phyloP scores from a whole-genome alignment of 2,113 vertebrate genomes.

The Siniperca chuatsi region DNA sequence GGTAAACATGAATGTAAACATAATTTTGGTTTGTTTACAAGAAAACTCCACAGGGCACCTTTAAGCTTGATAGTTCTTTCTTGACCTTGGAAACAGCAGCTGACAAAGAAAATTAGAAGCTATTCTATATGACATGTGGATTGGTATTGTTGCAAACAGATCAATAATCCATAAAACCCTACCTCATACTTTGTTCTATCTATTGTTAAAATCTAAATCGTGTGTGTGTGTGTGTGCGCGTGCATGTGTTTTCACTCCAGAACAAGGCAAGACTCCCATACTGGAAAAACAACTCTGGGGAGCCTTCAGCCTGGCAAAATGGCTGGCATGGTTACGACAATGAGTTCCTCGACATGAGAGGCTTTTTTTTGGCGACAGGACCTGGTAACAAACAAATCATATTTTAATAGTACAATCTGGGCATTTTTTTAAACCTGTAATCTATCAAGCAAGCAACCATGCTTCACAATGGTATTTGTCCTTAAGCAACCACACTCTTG shows the following conservation, averaged over 20 bases:
- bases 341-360: slow-evolving; percentile 93
- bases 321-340: slow-evolving; percentile 99
- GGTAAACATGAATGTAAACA: no score
- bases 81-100: not conserved
- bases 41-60: no score
- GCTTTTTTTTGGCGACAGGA: slow-evolving; percentile 92
- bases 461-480: not conserved
- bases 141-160: not conserved
- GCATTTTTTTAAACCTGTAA: not conserved
- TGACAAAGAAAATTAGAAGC: not conserved
- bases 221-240: not conserved
- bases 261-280: slow-evolving; percentile 89
- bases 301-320: slow-evolving; percentile 88
- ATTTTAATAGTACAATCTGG: not conserved
- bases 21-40: no score
- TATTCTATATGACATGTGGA: not conserved
- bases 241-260: slow-evolving; percentile 77
- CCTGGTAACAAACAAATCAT: slow-evolving; percentile 86
- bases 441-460: not conserved
- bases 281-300: slow-evolving; percentile 90
- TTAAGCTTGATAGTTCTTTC: not conserved
- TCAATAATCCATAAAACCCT: not conserved
- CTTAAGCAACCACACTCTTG: not conserved
- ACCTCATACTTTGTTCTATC: not conserved
- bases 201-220: not conserved